Percentiles rank a stretch among this genome's conserved stretches.
These are phyloP conservation scores for Ammodytes marinus DNA, from an alignment of 2,113 vertebrate genomes.

Conservation along the genomic window DNA sequence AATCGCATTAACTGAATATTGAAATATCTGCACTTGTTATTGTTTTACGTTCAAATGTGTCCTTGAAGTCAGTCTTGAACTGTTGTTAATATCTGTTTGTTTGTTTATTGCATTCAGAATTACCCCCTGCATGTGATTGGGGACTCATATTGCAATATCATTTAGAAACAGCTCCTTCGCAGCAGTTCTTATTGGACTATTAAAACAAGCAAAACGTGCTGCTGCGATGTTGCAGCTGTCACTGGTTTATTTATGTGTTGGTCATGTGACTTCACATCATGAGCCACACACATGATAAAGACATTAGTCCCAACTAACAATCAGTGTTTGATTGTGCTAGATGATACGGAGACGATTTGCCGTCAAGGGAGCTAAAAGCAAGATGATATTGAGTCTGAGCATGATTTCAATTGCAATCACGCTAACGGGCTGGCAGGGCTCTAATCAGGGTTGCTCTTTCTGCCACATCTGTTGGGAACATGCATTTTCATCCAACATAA, in stretches of 20 bases:
- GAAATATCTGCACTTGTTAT: neutral
- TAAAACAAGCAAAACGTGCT: constrained; percentile 28
- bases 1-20: neutral
- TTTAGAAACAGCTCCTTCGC: constrained; percentile 12
- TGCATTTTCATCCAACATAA: constrained; percentile 48
- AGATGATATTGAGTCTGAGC: constrained; percentile 29
- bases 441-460: constrained; percentile 47
- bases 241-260: constrained; percentile 16
- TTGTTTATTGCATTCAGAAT: constrained; percentile 29
- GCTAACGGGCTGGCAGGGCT: constrained; percentile 37
- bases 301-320: constrained; percentile 46
- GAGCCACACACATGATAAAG: constrained; percentile 30
- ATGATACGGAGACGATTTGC: constrained; percentile 56
- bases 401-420: constrained; percentile 63
- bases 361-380: constrained; percentile 47
- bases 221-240: constrained; percentile 14
- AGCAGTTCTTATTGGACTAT: constrained; percentile 23
- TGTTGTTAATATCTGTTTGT: constrained; percentile 29
- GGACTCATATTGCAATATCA: neutral
- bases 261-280: constrained; percentile 39
- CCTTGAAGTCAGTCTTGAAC: constrained; percentile 23
- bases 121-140: neutral
- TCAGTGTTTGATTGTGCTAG: constrained; percentile 53
- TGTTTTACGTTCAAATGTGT: neutral
- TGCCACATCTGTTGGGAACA: constrained; percentile 42